Evolutionary conservation across 1,140 invertebrate genomes (phyloP).

Genomic region (Papilio dardanus): DNA sequence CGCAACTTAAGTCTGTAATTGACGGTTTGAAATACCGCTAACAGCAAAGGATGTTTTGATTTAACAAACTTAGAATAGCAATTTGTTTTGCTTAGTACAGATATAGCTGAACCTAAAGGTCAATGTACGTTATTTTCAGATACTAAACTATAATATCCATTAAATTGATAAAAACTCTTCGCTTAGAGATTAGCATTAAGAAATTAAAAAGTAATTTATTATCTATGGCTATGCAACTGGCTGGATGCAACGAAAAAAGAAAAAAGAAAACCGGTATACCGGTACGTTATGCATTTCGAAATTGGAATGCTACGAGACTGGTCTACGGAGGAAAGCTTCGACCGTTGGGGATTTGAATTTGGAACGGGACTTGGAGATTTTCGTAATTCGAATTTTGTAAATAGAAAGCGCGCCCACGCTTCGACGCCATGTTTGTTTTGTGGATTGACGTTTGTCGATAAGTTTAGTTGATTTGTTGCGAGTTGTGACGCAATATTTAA

Average conservation of each 20-base stretch:
- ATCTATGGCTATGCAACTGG: conserved; percentile 10
- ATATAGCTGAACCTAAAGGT: not conserved
- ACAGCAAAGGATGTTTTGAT: conserved; percentile 1
- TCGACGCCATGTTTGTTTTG: not conserved
- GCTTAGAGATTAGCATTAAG: not conserved
- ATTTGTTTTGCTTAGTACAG: conserved; percentile 12
- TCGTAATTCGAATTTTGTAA: conserved; percentile 32
- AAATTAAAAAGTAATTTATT: not conserved
- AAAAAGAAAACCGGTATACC: conserved; percentile 24
- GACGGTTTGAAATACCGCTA: not conserved
- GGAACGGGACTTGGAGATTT: conserved; percentile 33
- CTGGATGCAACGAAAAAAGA: conserved; percentile 1
- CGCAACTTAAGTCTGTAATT: not conserved
- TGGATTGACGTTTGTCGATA: conserved; percentile 18
- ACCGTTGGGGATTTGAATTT: conserved; percentile 34
- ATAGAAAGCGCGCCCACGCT: conserved; percentile 28
- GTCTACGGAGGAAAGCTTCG: conserved; percentile 17
- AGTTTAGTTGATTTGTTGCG: not conserved
- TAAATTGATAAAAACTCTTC: not conserved
- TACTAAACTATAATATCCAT: not conserved
- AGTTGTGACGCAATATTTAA: conserved; percentile 13
- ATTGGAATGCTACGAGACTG: conserved; percentile 35
- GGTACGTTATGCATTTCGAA: conserved; percentile 25
- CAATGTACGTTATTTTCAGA: not conserved
- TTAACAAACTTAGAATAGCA: conserved; percentile 17